Base-by-base conservation (phyloP, 2,888 invertebrate species). In the Ectemnius cavifrons region DNA sequence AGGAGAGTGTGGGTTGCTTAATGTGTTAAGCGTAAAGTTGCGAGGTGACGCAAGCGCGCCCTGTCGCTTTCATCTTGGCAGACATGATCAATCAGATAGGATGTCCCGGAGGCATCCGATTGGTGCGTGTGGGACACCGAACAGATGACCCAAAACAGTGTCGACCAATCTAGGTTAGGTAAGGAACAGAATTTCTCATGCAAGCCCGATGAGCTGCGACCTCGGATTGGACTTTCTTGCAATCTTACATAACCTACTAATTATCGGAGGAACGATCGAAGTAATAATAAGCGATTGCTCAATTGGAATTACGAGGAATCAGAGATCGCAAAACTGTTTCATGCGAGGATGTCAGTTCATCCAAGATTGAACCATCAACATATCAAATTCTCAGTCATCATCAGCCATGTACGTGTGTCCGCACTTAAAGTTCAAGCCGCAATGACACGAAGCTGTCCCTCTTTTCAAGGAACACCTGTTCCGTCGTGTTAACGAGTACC, bases 261-360 rank as follows among this genome's bases (percentile, higher is more conserved):
- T 79, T 80, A 77, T 79, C 74, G 71, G 45, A 20, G 45, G 14
- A 20, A 28, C 73, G 77, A 77, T 80, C 75, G 63, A n/a, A 13
- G 63, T 67, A 67, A 67, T 72, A 72, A 72, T 63, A 67, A 72
- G 63, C 52, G 18, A 13, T 75, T 75, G 68, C 75, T 49, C 63
- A 75, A 75, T 75, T 72, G 68, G 4, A 18, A 71, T 56, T 47
- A n/a, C 65, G 47, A 57, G 59, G 60, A 63, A 68, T 46, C 49
- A 20, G 16, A 27, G 13, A 20, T 23, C 27, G 45, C 4, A 70
- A 62, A 71, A 63, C 11, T 37, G 37, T 37, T 37, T 37, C 37
- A 37, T 11, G 8, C 1, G 37, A 11, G 37, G 37, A 37, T 37
- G 37, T 37, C 37, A 37, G 11, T 37, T 37, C 8, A 4, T 37